Percentiles rank a stretch among this genome's conserved stretches.
phyloP scores from a whole-genome alignment of 2,888 invertebrate genomes.

The Incurvaria masculella region DNA sequence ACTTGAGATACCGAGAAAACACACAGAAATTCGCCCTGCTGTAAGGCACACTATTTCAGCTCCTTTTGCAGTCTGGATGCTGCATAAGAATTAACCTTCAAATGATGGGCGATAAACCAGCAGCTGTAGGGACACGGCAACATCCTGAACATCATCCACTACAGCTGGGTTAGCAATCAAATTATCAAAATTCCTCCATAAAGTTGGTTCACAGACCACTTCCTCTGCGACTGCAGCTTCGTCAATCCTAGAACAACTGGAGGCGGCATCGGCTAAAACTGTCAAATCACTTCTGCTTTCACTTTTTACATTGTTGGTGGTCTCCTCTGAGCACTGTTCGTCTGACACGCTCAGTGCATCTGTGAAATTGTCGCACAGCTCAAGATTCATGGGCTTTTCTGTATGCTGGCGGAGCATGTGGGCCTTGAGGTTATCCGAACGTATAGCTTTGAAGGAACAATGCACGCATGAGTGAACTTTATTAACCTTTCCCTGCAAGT shows the following conservation, averaged over 20 bases:
- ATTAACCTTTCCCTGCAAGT: slow-evolving; percentile 23
- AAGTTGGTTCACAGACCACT: background rate
- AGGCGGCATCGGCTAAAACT: slow-evolving; percentile 13
- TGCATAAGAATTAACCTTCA: too few species aligned
- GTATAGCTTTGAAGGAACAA: slow-evolving; percentile 43
- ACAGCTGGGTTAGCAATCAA: slow-evolving; percentile 12
- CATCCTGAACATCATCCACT: slow-evolving; percentile 6
- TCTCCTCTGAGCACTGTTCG: too few species aligned
- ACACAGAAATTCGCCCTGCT: too few species aligned
- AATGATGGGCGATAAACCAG: too few species aligned
- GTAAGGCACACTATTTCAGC: too few species aligned
- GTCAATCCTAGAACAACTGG: slow-evolving; percentile 10
- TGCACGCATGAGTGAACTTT: slow-evolving; percentile 30
- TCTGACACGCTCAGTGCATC: background rate
- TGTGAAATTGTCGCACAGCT: background rate
- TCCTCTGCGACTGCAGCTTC: background rate
- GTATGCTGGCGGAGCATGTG: slow-evolving; percentile 34
- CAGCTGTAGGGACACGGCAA: too few species aligned
- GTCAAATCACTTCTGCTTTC: slow-evolving; percentile 8
- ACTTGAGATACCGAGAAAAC: too few species aligned
- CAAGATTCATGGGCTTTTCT: slow-evolving; percentile 11
- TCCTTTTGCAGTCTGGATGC: too few species aligned
- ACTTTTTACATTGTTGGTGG: too few species aligned
- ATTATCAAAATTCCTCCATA: slow-evolving; percentile 11
- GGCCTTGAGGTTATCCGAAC: slow-evolving; percentile 52